Evolutionary conservation across 1,140 invertebrate genomes (phyloP), one percentile per base, ranked within the genome.

Genomic region (Philopotamus ludificatus): DNA sequence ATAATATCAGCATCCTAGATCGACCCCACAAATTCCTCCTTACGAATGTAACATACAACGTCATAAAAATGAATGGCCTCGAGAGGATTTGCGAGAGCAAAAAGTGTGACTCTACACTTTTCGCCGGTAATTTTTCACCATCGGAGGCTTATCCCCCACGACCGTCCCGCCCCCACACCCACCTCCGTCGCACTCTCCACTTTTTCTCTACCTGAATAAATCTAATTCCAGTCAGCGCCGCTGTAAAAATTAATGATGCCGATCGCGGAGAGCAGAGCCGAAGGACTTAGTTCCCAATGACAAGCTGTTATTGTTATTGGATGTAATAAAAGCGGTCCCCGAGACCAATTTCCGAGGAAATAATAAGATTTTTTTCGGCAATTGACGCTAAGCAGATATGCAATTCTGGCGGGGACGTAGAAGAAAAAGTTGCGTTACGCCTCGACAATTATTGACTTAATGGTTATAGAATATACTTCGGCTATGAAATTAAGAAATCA

Each of bases 261-360:
- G 55, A 59, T 64, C 60, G 59, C 55, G 55, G 34, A n/a, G n/a
- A 22, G 47, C 8, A 44, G 21, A 59, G 39, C 16, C 39, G 57
- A 47, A n/a, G 23, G 68, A 64, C 68, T 67, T 65, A 70, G 64
- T 64, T 67, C 26, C 68, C 68, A 67, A 67, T 70, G 68, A 70
- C 68, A 70, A 70, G 65, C 55, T 67, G 68, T 66, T 67, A 70
- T 61, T 63, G 65, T 70, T 70, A 70, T 70, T 70, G 68, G 68
- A 49, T 16, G 61, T 70, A 70, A 70, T 70, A 70, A 70, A 65
- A 67, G 61, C 26, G 42, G 55, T 15, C 45, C 22, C 55, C 12
- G 49, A 41, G 54, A 60, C 47, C 58, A 66, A 65, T 65, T 60
- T 60, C 57, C 22, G 12, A 26, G 42, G 21, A 47, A 60, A 60